Evolutionary conservation across 1,140 invertebrate genomes (phyloP).

Genomic region (Pissodes strobi): DNA sequence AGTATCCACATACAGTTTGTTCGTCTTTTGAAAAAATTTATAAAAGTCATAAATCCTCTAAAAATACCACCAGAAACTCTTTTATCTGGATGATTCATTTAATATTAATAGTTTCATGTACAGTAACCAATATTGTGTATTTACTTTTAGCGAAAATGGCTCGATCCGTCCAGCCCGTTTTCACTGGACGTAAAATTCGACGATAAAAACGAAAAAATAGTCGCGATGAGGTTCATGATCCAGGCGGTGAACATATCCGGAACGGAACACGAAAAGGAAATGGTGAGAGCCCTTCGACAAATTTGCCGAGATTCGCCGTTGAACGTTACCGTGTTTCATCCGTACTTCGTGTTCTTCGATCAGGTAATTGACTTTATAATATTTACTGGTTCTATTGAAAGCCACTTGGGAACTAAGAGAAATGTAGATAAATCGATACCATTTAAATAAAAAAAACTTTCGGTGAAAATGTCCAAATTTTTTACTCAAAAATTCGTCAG

Average conservation of each 20-base stretch:
- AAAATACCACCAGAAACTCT: neutral
- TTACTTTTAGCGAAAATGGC: constrained; percentile 68
- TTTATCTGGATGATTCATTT: no score
- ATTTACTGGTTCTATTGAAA: no score
- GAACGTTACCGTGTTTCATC: constrained; percentile 91
- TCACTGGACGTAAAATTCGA: constrained; percentile 86
- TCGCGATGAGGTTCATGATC: constrained; percentile 84
- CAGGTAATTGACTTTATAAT: no score
- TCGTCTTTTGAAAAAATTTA: neutral
- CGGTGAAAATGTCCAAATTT: no score
- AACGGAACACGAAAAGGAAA: constrained; percentile 89
- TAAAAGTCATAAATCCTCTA: neutral
- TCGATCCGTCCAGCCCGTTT: constrained; percentile 73
- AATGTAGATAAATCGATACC: no score
- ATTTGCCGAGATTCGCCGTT: constrained; percentile 78
- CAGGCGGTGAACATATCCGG: constrained; percentile 88
- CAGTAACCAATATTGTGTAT: no score
- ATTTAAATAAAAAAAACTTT: no score
- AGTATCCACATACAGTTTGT: neutral
- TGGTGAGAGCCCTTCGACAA: constrained; percentile 78
- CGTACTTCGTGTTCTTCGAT: constrained; percentile 94
- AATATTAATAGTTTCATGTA: neutral
- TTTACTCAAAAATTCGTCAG: no score
- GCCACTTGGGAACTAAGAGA: no score
- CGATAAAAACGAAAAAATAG: constrained; percentile 69